These are phyloP conservation scores for Myotis davidii DNA, from an alignment of 2,113 vertebrate species.

Conservation along the genomic window DNA sequence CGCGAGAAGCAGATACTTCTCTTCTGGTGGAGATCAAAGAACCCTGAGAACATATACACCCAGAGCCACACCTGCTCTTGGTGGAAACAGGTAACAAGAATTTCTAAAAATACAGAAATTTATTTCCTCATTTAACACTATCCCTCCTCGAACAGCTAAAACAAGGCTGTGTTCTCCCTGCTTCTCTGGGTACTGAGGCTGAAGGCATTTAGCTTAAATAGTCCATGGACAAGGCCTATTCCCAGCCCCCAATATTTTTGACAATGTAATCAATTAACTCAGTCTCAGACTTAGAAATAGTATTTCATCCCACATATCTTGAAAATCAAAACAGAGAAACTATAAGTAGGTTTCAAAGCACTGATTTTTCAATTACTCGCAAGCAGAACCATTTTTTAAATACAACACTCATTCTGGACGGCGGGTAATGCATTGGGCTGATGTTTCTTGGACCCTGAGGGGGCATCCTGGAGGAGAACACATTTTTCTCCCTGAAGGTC, in stretches of 20 bases:
- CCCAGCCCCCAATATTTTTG: conserved; percentile 67
- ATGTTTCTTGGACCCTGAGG: neutral
- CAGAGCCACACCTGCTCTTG: neutral
- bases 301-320: conserved; percentile 52
- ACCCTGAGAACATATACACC: neutral
- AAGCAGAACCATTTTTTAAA: conserved; percentile 21
- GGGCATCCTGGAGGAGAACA: neutral
- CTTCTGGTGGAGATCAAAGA: neutral
- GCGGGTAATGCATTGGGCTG: neutral
- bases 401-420: neutral
- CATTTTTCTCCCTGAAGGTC: conserved; percentile 15
- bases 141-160: neutral
- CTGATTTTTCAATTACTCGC: neutral
- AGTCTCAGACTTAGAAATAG: conserved; percentile 51
- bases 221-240: conserved; percentile 46
- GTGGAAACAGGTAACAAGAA: neutral
- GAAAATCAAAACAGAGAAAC: conserved; percentile 59
- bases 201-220: conserved; percentile 56
- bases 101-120: conserved; percentile 35
- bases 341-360: neutral
- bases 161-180: conserved; percentile 12
- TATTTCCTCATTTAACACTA: conserved; percentile 45
- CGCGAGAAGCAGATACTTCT: neutral
- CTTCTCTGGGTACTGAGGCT: conserved; percentile 15
- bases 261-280: conserved; percentile 58